Base-by-base conservation (phyloP, 2,797 vertebrate species). In the Gastrophryne carolinensis region DNA sequence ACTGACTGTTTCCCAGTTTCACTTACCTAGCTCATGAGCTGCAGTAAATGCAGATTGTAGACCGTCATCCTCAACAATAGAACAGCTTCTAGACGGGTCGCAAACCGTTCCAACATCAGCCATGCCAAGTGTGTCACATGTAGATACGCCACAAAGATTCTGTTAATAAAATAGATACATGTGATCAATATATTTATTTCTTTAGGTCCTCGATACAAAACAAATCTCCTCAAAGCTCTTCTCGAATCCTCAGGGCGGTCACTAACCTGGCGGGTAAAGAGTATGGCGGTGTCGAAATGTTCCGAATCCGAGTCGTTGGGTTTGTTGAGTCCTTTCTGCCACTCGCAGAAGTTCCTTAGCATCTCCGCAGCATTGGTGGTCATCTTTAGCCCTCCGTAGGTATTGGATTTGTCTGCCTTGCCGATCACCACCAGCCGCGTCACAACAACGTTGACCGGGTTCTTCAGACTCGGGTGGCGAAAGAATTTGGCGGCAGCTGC, bases 91-190 rank as follows among this genome's bases (percentile, higher is more conserved):
- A 1, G 80, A 79, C 0, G 89, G 87, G 58, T 91, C 86, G 0
- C 90, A 91, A 34, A 89, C 53, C 0, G 90, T 90, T 50, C 90
- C 90, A 61, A 91, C 90, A 0, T 91, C 89, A 0, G 90, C 90
- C 89, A 91, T 91, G 34, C 90, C 90, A 37, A 91, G 77, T 0
- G 89, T 91, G 78, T 87, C 85, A 0, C 90, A 91, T 0, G 86
- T 90, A 39, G 85, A 78, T 0, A 84, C 80, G 0, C 90, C 90
- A 0, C 90, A 91, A 29, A 91, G 83, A 74, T 91, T 88, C 90
- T 91, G 56, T 2, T 4, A 21, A 62, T 4, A 27, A 49, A 54
- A 60, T 24, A 41, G 21, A 66, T 44, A n/a, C 30, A 52, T 49
- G 21, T n/a, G 5, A 7, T 71, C 11, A 44, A 23, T 21, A 58